Base-by-base conservation (phyloP, 2,797 vertebrate species). In the Setipinna tenuifilis region DNA sequence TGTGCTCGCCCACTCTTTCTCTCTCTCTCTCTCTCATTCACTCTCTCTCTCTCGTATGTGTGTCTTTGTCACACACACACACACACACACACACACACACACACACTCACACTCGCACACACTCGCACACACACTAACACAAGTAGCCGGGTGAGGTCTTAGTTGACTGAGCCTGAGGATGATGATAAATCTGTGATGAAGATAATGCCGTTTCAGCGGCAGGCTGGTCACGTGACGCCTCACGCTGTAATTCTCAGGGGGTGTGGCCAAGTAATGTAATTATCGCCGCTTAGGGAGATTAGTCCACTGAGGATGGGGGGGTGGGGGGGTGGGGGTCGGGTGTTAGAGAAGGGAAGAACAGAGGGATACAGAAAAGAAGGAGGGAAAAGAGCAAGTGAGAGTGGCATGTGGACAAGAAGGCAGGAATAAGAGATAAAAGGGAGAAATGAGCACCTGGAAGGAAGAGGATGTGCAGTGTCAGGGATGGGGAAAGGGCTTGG, bases 121-220 rank as follows among this genome's bases (percentile, higher is more conserved):
- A 48, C 46, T 4, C 46, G 10, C 46, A 48, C 46, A 48, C 50
- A 54, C 50, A 54, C 50, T 10, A 9, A 54, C 50, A 54, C 50
- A 54, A 21, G 41, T 35, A 44, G 71, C 35, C 71, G 16, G 31
- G 17, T 1, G 14, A 75, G 28, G 68, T 75, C 71, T 78, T 78
- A 78, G 35, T 78, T 44, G 17, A 7, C 61, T 86, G 54, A 86
- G 50, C 84, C 82, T 81, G 85, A 83, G 75, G 87, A 87, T 87
- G 82, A 85, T 82, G 86, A 83, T 88, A 59, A 85, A 62, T 81
- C 85, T 84, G 61, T 71, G 82, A 83, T 88, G 84, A 28, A 88
- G 86, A 86, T 86, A 86, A 86, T 88, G 85, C 84, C 71, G 57
- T 65, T 88, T 87, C 84, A 87, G 84, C 87, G 57, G 83, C 84